A percentile compares a stretch with the other conserved stretches of the same genome.
Conservation (phyloP, 2,888 invertebrate species). For the Melanotus villosus region DNA sequence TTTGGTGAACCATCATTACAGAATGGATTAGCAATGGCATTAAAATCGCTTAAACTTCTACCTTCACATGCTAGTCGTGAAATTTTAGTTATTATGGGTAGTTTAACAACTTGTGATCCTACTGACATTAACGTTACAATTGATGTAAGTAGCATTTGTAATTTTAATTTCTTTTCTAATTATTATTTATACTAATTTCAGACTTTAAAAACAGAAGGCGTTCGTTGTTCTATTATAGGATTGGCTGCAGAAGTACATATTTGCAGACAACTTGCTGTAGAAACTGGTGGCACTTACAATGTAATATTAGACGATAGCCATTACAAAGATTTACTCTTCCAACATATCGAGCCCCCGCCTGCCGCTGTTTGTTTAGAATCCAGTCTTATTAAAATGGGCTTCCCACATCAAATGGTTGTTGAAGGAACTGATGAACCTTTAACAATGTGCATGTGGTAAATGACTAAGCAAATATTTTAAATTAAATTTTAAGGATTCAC, state of each 20-base stretch:
- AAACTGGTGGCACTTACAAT: slow-evolving; percentile 90
- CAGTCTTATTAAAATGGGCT: slow-evolving; percentile 96
- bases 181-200: slow-evolving; percentile 61
- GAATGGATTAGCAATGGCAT: slow-evolving; percentile 92
- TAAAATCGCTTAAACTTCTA: slow-evolving; percentile 86
- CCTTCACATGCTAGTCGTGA: slow-evolving; percentile 97
- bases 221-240: slow-evolving; percentile 95
- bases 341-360: slow-evolving; percentile 79
- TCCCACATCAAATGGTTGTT: slow-evolving; percentile 83
- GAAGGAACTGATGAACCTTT: slow-evolving; percentile 76
- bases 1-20: slow-evolving; percentile 96
- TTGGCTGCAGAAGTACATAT: slow-evolving; percentile 95
- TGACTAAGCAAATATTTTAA: slow-evolving; percentile 47
- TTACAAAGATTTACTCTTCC: slow-evolving; percentile 76
- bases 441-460: slow-evolving; percentile 94
- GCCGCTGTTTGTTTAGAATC: slow-evolving; percentile 81
- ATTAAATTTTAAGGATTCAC: no score
- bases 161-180: not conserved
- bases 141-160: slow-evolving; percentile 70
- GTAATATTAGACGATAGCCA: slow-evolving; percentile 89
- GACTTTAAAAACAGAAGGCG: slow-evolving; percentile 83
- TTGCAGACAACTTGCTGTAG: slow-evolving; percentile 86
- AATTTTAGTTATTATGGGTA: slow-evolving; percentile 91
- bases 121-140: slow-evolving; percentile 91
- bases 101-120: slow-evolving; percentile 97